These are phyloP conservation scores for Ophioninae sp. DNA, from an alignment of 2,888 invertebrate species.

Conservation along the genomic window DNA sequence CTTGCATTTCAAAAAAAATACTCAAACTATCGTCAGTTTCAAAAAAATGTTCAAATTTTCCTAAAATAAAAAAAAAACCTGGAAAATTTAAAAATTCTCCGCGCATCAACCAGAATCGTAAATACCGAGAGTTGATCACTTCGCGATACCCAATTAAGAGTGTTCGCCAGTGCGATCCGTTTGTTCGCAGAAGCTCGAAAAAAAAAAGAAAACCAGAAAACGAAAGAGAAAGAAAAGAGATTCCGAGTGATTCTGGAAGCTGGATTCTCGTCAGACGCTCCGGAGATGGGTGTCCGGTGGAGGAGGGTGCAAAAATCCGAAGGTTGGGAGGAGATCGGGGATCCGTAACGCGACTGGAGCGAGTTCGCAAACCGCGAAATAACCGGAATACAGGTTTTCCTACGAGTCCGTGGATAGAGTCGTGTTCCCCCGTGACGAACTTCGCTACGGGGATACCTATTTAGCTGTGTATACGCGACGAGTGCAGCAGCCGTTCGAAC, in stretches of 20 bases:
- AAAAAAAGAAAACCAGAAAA: neutral
- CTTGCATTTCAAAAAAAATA: no score
- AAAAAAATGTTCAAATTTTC: no score
- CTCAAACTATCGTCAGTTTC: no score
- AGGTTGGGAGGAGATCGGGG: slow-evolving; percentile 18
- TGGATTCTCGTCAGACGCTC: neutral
- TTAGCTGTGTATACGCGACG: slow-evolving; percentile 1
- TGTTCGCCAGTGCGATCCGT: neutral
- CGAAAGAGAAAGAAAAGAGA: no score
- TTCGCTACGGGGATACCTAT: slow-evolving; percentile 37
- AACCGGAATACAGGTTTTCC: slow-evolving; percentile 78
- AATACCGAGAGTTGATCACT: neutral
- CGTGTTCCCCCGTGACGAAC: slow-evolving; percentile 68
- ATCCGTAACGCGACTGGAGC: neutral
- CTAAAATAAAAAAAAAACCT: no score
- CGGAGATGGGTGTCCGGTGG: neutral
- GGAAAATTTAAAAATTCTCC: neutral
- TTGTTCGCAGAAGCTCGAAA: no score
- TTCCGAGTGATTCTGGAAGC: neutral
- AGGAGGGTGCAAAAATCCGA: neutral
- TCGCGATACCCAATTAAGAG: neutral
- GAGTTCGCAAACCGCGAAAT: slow-evolving; percentile 69
- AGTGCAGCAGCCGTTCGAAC: slow-evolving; percentile 53
- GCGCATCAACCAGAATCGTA: neutral
- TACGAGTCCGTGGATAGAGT: slow-evolving; percentile 73